Conservation (phyloP, 2,888 invertebrate species). For the Chrysolina americana region DNA sequence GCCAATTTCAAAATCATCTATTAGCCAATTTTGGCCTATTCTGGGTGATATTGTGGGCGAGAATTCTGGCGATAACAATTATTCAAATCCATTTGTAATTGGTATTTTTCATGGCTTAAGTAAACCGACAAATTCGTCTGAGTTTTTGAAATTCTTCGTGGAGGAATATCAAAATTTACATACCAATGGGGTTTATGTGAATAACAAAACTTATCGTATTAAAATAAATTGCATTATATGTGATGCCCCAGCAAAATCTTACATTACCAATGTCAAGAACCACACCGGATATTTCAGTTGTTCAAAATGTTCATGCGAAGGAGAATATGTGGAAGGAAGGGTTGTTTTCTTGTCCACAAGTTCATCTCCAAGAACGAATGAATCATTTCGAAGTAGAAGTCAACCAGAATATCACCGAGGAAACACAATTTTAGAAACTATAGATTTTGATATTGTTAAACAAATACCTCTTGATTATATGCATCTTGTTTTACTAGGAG, state of each 20-base stretch:
- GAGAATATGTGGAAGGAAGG: neutral
- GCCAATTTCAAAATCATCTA: too few relatives aligned
- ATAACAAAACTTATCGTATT: neutral
- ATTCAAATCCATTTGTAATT: conserved; percentile 21
- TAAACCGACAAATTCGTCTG: neutral
- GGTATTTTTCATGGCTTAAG: conserved; percentile 19
- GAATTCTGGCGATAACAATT: neutral
- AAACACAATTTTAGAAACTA: neutral
- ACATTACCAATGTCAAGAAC: neutral
- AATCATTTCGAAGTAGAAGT: conserved; percentile 11
- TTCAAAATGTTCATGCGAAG: conserved; percentile 22
- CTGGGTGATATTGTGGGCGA: too few relatives aligned
- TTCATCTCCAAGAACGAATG: conserved; percentile 1
- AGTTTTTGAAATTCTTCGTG: conserved; percentile 6
- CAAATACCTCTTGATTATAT: conserved; percentile 12
- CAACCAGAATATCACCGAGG: conserved; percentile 7
- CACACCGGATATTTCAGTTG: conserved; percentile 10
- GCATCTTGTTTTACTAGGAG: conserved; percentile 9
- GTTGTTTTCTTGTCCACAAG: conserved; percentile 1
- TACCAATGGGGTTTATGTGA: neutral
- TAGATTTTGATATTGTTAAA: conserved; percentile 15
- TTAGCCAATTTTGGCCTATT: too few relatives aligned
- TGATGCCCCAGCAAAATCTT: conserved; percentile 17
- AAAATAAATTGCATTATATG: conserved; percentile 4
- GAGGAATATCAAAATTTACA: conserved; percentile 1